Percentiles rank a stretch among this genome's conserved stretches.
phyloP scores from a whole-genome alignment of 2,888 invertebrate species.

The Plagodis dolabraria region DNA sequence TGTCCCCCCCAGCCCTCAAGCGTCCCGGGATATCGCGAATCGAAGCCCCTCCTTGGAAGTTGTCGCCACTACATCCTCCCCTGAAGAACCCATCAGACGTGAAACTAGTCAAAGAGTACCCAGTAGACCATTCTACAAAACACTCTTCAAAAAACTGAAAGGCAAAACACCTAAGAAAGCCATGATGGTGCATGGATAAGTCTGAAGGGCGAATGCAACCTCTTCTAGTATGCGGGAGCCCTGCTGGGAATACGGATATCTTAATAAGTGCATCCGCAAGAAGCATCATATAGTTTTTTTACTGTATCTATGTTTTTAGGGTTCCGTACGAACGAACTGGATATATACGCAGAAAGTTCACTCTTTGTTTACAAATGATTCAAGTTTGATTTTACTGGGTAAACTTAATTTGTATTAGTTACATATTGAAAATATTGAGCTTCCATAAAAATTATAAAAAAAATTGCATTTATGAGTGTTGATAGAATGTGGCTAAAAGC shows the following conservation, averaged over 20 bases:
- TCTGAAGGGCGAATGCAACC: neutral
- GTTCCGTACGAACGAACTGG: too few relatives aligned
- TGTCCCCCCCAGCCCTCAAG: slow-evolving; percentile 4
- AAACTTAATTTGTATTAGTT: too few relatives aligned
- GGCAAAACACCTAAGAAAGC: slow-evolving; percentile 36
- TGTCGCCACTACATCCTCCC: slow-evolving; percentile 2
- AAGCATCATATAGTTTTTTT: too few relatives aligned
- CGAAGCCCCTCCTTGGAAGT: slow-evolving; percentile 7
- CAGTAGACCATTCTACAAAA: slow-evolving; percentile 26
- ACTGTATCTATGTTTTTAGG: too few relatives aligned
- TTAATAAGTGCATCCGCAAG: too few relatives aligned
- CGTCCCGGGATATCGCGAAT: neutral
- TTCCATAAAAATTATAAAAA: too few relatives aligned
- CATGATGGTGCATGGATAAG: neutral
- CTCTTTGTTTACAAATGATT: too few relatives aligned
- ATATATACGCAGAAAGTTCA: too few relatives aligned
- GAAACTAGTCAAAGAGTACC: slow-evolving; percentile 30
- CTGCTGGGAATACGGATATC: neutral
- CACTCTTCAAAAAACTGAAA: slow-evolving; percentile 28
- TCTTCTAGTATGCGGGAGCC: neutral
- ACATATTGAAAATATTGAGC: too few relatives aligned
- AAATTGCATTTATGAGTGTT: too few relatives aligned
- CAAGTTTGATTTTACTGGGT: too few relatives aligned
- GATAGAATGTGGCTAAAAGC: too few relatives aligned
- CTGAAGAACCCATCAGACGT: slow-evolving; percentile 17